Conservation (phyloP, 2,888 invertebrate genomes). For the Galerucella calmariensis region DNA sequence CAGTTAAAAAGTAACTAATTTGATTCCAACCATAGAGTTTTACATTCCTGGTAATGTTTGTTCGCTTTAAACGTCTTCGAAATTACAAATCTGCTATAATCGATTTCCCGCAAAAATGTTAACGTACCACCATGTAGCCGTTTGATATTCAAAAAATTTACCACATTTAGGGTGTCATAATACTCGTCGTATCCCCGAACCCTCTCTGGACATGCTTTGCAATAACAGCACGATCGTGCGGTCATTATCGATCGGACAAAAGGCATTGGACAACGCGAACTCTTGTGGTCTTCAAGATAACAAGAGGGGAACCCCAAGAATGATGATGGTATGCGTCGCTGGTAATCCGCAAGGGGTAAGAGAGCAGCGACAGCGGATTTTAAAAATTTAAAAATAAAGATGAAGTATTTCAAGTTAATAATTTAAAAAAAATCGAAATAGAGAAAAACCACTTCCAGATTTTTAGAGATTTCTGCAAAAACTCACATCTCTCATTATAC, state of each 20-base stretch:
- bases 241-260: conserved; percentile 28
- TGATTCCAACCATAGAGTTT: no score
- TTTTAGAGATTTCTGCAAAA: no score
- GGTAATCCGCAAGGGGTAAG: conserved; percentile 43
- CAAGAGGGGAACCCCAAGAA: conserved; percentile 41
- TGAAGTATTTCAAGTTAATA: no score
- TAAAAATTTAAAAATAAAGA: background rate
- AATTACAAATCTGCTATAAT: background rate
- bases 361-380: no score
- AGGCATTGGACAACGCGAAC: conserved; percentile 32
- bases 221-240: conserved; percentile 11
- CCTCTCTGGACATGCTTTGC: conserved; percentile 12
- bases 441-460: no score
- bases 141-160: conserved; percentile 2
- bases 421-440: no score
- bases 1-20: no score
- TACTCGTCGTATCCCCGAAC: background rate
- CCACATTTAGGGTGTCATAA: background rate
- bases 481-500: no score
- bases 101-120: background rate
- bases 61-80: background rate
- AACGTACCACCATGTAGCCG: background rate
- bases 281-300: conserved; percentile 44
- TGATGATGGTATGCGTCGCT: conserved; percentile 45
- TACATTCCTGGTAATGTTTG: no score